These are phyloP conservation scores for Gymnorhina tibicen DNA, from an alignment of 2,113 vertebrate species.

Conservation along the genomic window DNA sequence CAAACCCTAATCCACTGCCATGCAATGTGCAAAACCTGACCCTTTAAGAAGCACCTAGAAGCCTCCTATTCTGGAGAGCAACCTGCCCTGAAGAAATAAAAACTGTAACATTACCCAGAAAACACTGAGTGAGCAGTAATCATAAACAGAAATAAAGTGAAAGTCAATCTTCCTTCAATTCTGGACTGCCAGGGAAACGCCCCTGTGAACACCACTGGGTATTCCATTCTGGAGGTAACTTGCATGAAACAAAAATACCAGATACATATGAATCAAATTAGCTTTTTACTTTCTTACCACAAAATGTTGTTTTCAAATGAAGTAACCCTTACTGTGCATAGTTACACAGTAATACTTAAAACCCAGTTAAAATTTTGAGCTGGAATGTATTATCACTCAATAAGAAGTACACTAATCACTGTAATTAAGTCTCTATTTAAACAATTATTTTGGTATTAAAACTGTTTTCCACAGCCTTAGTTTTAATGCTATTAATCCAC, in stretches of 20 bases:
- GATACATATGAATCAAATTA: not conserved
- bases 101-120: not conserved
- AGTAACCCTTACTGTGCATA: not conserved
- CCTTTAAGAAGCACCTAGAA: not conserved
- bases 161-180: not conserved
- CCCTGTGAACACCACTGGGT: not conserved
- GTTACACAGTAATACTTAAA: not conserved
- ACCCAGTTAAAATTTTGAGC: not conserved
- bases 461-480: slow-evolving; percentile 4
- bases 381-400: not conserved
- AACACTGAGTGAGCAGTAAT: not conserved
- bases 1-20: not conserved
- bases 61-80: not conserved
- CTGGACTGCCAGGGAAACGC: fast-evolving
- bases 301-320: not conserved
- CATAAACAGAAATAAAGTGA: not conserved
- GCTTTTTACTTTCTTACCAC: not conserved
- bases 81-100: not conserved
- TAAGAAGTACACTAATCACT: slow-evolving; percentile 38
- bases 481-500: slow-evolving; percentile 13
- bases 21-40: not conserved
- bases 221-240: not conserved
- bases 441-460: slow-evolving; percentile 51
- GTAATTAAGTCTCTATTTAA: slow-evolving; percentile 43
- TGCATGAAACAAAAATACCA: not conserved